These are phyloP conservation scores for Protonibea diacanthus DNA, from an alignment of 2,797 vertebrate genomes.

Conservation along the genomic window DNA sequence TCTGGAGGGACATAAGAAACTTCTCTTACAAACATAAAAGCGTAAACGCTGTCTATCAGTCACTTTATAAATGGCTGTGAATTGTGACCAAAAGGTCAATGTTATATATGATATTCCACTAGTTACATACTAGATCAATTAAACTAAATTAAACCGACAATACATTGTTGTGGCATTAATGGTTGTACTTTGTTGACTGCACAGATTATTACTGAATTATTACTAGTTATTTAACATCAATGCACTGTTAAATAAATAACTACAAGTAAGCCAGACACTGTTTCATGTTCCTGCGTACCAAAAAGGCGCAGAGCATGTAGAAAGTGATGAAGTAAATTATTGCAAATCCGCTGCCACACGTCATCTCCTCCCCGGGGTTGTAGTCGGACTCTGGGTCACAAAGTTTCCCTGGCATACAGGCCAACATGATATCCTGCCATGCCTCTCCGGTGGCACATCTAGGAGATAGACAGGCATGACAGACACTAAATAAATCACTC, in stretches of 20 bases:
- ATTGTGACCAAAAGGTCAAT: not conserved
- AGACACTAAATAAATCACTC: constrained; percentile 2
- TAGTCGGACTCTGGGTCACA: constrained; percentile 97
- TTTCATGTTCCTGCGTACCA: constrained; percentile 84
- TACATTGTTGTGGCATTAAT: not conserved
- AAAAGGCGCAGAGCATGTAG: constrained; percentile 99
- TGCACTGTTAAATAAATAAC: not conserved
- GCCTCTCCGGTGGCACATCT: constrained; percentile 99
- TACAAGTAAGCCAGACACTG: not conserved
- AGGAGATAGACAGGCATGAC: not conserved
- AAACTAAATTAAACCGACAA: not conserved
- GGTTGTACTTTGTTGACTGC: not conserved
- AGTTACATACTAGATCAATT: not conserved
- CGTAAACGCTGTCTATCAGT: not conserved
- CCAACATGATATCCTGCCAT: constrained; percentile 99
- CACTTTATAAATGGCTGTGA: not conserved
- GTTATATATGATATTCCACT: not conserved
- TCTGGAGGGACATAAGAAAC: constrained; percentile 82
- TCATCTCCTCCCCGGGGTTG: constrained; percentile 93
- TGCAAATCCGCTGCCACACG: constrained; percentile 97
- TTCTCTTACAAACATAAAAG: too few species aligned
- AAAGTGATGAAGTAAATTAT: constrained; percentile 99
- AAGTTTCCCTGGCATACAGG: constrained; percentile 94
- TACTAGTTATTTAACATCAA: too few species aligned
- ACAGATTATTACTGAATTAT: too few species aligned